Conservation (phyloP, 2,888 invertebrate genomes). For the Platynereis dumerilii region DNA sequence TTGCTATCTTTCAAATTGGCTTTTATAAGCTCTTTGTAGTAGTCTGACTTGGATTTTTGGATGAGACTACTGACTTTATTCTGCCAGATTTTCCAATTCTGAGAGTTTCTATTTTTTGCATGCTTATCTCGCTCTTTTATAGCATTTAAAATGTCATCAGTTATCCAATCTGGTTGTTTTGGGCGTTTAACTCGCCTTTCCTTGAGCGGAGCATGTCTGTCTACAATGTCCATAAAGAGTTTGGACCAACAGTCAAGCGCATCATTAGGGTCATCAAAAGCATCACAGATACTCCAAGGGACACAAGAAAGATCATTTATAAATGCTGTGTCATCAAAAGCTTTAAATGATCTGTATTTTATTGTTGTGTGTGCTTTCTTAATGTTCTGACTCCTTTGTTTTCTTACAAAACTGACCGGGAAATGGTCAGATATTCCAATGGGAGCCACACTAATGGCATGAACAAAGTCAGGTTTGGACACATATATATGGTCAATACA, state of each 20-base stretch:
- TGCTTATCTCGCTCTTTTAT: neutral
- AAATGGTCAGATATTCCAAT: too few relatives aligned
- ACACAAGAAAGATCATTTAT: too few relatives aligned
- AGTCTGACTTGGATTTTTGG: neutral
- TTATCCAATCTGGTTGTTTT: slow-evolving; percentile 4
- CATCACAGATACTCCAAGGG: too few relatives aligned
- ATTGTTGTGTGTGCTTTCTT: too few relatives aligned
- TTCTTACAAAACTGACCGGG: too few relatives aligned
- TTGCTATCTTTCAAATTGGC: neutral
- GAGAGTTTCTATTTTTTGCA: neutral
- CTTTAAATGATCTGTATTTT: too few relatives aligned
- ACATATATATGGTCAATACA: too few relatives aligned
- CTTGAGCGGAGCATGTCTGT: neutral
- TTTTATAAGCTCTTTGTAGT: neutral
- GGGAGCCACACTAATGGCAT: too few relatives aligned
- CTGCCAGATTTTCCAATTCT: neutral
- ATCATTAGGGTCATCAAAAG: too few relatives aligned
- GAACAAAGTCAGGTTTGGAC: too few relatives aligned
- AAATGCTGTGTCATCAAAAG: too few relatives aligned
- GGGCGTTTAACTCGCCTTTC: neutral
- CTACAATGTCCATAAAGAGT: slow-evolving; percentile 4
- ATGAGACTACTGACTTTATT: neutral
- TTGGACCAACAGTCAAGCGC: neutral
- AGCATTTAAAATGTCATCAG: neutral
- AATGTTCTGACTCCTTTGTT: too few relatives aligned